phyloP scores from a whole-genome alignment of 2,797 vertebrate species.

The Triplophysa bombifrons region DNA sequence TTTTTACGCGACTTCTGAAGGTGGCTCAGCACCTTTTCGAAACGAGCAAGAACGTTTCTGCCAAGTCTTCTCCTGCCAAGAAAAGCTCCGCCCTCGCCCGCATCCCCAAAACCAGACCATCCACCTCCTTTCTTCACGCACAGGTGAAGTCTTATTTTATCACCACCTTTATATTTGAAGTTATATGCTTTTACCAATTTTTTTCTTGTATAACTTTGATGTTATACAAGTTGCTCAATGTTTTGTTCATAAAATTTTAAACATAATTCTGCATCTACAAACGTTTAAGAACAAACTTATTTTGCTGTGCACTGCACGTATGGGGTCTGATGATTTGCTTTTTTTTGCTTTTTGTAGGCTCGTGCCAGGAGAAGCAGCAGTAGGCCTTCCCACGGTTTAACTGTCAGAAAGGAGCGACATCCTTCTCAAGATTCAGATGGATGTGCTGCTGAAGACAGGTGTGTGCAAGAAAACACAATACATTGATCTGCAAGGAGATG shows the following conservation, averaged over 20 bases:
- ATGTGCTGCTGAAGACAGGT: conserved; percentile 60
- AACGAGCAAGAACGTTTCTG: conserved; percentile 48
- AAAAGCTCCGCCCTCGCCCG: conserved; percentile 45
- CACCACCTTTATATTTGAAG: not conserved
- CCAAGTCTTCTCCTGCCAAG: conserved; percentile 44
- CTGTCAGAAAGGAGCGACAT: conserved; percentile 31
- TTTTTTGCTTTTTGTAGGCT: conserved; percentile 38
- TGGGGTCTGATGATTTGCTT: not conserved
- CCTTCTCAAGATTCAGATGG: conserved; percentile 51
- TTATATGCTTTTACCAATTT: not conserved
- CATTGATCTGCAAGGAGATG: not conserved
- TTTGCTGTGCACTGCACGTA: no score
- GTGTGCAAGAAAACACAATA: conserved; percentile 14
- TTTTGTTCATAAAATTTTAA: not conserved
- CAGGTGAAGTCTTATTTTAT: conserved; percentile 60
- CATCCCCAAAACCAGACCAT: conserved; percentile 50
- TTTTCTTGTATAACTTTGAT: not conserved
- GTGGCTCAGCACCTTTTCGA: conserved; percentile 69
- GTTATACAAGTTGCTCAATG: not conserved
- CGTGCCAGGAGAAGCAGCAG: conserved; percentile 63
- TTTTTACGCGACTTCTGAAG: conserved; percentile 65
- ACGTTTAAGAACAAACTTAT: no score
- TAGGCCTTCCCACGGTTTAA: conserved; percentile 48
- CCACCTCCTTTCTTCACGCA: conserved; percentile 58
- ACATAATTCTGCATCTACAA: not conserved